These are phyloP conservation scores for rat (Rattus norvegicus) DNA, from an alignment of 2,113 vertebrate genomes.

Conservation along the genomic window DNA sequence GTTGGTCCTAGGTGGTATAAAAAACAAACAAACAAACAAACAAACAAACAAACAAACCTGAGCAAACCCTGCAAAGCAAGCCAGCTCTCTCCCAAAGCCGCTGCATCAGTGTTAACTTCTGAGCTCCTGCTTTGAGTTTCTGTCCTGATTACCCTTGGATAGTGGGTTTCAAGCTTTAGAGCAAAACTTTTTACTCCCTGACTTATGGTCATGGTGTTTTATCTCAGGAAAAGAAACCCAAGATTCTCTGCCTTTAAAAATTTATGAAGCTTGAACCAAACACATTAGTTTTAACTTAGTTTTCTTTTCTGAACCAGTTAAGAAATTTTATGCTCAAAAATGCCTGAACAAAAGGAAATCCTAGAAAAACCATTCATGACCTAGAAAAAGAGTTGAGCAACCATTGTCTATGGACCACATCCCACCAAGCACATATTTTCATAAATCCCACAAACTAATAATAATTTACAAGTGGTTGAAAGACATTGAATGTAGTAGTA, in stretches of 20 bases:
- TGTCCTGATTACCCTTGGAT: background rate
- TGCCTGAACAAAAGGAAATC: background rate
- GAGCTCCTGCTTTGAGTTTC: background rate
- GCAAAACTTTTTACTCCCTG: background rate
- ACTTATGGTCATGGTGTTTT: background rate
- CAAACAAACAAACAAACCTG: background rate
- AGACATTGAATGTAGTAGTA: background rate
- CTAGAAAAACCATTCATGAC: background rate
- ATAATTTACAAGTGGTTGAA: background rate
- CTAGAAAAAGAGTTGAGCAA: background rate
- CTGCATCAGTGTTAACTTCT: background rate
- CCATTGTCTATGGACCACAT: background rate
- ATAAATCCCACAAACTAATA: background rate
- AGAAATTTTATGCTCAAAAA: background rate
- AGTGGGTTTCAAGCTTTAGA: background rate
- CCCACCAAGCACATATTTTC: background rate
- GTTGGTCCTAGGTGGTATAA: background rate
- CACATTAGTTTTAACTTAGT: background rate
- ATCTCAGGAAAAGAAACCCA: background rate
- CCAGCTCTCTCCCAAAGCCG: background rate
- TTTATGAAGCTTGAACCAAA: background rate
- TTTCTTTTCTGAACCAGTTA: background rate
- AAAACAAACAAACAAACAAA: no score
- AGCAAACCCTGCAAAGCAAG: background rate
- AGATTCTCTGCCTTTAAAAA: background rate